Base-by-base conservation (phyloP, 1,140 invertebrate genomes). In the Zaprionus kolodkinae region DNA sequence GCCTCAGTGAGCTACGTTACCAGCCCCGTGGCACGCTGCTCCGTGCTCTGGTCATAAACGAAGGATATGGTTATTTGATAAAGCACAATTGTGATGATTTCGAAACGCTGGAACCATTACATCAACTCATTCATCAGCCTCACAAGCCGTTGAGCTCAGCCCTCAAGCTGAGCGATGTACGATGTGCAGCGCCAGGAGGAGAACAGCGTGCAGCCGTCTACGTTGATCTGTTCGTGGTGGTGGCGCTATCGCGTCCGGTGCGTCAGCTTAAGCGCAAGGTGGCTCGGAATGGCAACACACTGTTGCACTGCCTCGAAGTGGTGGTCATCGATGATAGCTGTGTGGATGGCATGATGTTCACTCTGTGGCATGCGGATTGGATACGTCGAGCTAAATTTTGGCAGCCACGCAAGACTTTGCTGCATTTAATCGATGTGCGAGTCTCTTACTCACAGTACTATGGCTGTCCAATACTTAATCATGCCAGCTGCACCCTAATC, bases 31-130 rank as follows among this genome's bases (percentile, higher is more conserved):
- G 93, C 12, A 94, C 93, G 4, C 93, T 94, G 33, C 89, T 91
- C 3, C 94, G 93, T 48, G 83, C 86, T 2, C 71, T 96, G 17
- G 93, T 90, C 3, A 75, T 96, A 9, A 94, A 93, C 73, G 95
- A 95, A 79, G 93, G 93, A 12, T 92, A 93, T 3, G 79, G 94
- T 3, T 93, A 94, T 13, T 78, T 94, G 35, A 66, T 81, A 6
- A 93, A 94, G 73, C 92, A 92, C 30, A 61, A 64, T 13, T 9
- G 21, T 17, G 54, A 85, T 0, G 90, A 94, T 57, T 81, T 89
- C 15, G 91, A 93, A 2, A 88, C 89, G 36, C 67, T 79, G 33
- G 15, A 75, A 27, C 64, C 86, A 27, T 63, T 91, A 85, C 67
- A 50, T 57, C 13, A 68, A 27, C 64, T 92, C 93, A 17, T 72